phyloP scores from a whole-genome alignment of 2,113 vertebrate species.

The Hippocampus mohnikei region DNA sequence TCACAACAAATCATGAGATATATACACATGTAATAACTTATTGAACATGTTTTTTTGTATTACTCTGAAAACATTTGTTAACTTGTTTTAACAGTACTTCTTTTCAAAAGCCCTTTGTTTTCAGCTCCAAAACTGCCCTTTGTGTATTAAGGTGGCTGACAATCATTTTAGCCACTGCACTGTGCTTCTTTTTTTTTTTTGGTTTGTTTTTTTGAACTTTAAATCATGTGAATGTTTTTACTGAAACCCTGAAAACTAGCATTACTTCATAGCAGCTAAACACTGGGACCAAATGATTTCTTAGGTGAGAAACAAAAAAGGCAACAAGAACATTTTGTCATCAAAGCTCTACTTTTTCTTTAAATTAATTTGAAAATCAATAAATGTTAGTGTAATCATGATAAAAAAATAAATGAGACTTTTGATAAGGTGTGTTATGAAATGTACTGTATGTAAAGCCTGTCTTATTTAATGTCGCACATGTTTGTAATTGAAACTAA shows the following conservation, averaged over 20 bases:
- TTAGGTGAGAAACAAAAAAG: slow-evolving; percentile 15
- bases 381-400: slow-evolving; percentile 20
- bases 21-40: not conserved
- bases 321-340: slow-evolving; percentile 20
- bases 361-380: slow-evolving; percentile 29
- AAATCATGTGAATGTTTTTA: slow-evolving; percentile 11
- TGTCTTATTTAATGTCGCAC: not conserved
- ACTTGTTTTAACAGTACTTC: not conserved
- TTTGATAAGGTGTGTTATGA: slow-evolving; percentile 5
- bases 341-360: slow-evolving; percentile 27
- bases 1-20: slow-evolving; percentile 14
- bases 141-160: not conserved
- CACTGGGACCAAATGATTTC: slow-evolving; percentile 53
- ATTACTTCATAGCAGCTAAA: slow-evolving; percentile 8
- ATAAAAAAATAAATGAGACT: slow-evolving; percentile 44
- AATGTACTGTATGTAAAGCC: not conserved
- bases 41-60: not conserved
- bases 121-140: not conserved
- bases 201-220: not conserved
- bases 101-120: not conserved
- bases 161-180: slow-evolving; percentile 9
- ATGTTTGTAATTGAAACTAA: not conserved
- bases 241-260: not conserved
- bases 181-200: slow-evolving; percentile 46
- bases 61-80: slow-evolving; percentile 5